Percentiles rank a stretch among this genome's conserved stretches.
These are phyloP conservation scores for Actinemys pallida DNA, from an alignment of 2,113 vertebrate species.

Conservation along the genomic window DNA sequence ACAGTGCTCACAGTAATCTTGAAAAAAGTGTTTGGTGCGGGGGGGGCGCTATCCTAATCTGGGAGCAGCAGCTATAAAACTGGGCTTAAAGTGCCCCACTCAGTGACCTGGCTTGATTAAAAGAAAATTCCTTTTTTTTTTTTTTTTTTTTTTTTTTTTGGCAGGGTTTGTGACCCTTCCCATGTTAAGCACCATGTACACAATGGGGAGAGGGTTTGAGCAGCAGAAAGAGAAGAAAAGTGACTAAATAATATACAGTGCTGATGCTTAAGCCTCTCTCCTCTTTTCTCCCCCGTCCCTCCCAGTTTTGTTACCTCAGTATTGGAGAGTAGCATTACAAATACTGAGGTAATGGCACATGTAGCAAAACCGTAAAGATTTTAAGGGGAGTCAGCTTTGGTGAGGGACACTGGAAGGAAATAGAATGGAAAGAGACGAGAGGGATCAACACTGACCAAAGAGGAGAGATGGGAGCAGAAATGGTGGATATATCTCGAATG, in stretches of 20 bases:
- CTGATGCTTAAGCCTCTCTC: no score
- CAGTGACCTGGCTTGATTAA: not conserved
- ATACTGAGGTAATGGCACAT: not conserved
- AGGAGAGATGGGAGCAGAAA: not conserved
- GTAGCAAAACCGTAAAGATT: not conserved
- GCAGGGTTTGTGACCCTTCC: not conserved
- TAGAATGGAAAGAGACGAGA: not conserved
- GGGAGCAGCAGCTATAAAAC: not conserved
- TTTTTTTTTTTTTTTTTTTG: no score
- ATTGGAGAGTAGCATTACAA: no score
- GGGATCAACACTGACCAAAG: not conserved
- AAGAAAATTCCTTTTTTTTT: not conserved
- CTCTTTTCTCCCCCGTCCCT: no score
- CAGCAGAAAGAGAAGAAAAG: no score
- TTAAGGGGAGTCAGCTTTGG: not conserved
- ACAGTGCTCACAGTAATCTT: not conserved
- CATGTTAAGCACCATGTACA: not conserved
- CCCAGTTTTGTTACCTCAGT: not conserved
- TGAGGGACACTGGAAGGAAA: not conserved
- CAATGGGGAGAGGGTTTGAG: not conserved
- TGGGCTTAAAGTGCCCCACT: not conserved
- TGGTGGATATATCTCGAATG: not conserved
- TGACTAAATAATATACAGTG: rapidly evolving
- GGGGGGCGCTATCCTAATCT: not conserved
- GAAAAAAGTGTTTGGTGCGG: not conserved